Evolutionary conservation across 2,888 invertebrate genomes (phyloP).

Genomic region (Drosophila ustulata): DNA sequence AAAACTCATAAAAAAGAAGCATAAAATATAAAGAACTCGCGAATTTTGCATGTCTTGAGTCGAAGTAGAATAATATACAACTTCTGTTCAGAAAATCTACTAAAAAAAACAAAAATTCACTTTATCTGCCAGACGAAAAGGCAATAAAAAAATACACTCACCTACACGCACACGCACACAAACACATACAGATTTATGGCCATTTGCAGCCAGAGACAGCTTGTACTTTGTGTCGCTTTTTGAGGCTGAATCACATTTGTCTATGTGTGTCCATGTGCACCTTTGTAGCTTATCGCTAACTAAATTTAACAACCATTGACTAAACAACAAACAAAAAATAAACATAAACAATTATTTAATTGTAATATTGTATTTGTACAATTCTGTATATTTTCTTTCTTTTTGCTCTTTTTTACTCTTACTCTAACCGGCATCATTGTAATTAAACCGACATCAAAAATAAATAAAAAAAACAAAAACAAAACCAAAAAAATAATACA

Average conservation of each 20-base stretch:
- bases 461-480: slow-evolving; percentile 10
- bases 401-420: slow-evolving; percentile 67
- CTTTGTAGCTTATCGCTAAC: slow-evolving; percentile 26
- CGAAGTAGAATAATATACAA: slow-evolving; percentile 11
- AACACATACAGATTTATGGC: slow-evolving; percentile 2
- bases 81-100: not conserved
- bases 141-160: slow-evolving; percentile 21
- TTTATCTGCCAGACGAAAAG: slow-evolving; percentile 20
- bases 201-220: slow-evolving; percentile 15
- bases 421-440: slow-evolving; percentile 54
- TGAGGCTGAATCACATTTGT: slow-evolving; percentile 16
- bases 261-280: slow-evolving; percentile 31
- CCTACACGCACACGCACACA: not conserved
- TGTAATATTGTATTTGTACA: slow-evolving; percentile 60
- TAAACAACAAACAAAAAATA: slow-evolving; percentile 19
- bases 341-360: slow-evolving; percentile 37
- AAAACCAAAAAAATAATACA: slow-evolving; percentile 13
- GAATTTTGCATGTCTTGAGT: slow-evolving; percentile 10
- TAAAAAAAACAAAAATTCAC: slow-evolving; percentile 11
- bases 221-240: slow-evolving; percentile 49
- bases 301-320: slow-evolving; percentile 18
- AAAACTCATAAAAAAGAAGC: slow-evolving; percentile 9
- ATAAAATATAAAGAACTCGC: slow-evolving; percentile 5
- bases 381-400: slow-evolving; percentile 72
- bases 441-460: slow-evolving; percentile 52